Evolutionary conservation across 2,888 invertebrate genomes (phyloP).

Genomic region (Lobophora halterata): DNA sequence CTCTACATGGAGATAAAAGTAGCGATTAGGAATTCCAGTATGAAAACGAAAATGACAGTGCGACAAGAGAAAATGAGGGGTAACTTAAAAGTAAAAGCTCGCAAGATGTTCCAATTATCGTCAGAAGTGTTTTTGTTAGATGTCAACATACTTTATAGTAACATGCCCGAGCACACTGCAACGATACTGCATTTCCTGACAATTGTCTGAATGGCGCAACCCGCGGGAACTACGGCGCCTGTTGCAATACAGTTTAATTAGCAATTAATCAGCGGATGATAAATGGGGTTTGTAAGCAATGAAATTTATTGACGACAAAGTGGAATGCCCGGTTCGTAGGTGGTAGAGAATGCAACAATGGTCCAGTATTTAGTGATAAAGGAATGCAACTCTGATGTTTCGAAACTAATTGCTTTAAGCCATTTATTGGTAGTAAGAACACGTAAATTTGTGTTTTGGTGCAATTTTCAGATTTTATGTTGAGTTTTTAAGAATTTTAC

Average conservation of each 20-base stretch:
- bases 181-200: conserved; percentile 53
- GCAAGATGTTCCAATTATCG: no score
- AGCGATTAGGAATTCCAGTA: no score
- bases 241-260: conserved; percentile 21
- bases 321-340: conserved; percentile 16
- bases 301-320: conserved; percentile 19
- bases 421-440: no score
- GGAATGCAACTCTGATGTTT: conserved; percentile 10
- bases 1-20: no score
- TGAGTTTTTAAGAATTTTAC: no score
- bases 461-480: no score
- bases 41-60: no score
- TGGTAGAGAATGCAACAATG: conserved; percentile 15
- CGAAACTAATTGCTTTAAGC: conserved; percentile 3
- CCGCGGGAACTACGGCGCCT: conserved; percentile 18
- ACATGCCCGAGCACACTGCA: conserved; percentile 44
- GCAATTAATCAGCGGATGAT: conserved; percentile 27
- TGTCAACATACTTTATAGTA: no score
- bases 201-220: conserved; percentile 42
- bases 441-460: no score
- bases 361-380: conserved; percentile 7
- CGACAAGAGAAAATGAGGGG: no score
- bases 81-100: no score
- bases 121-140: no score
- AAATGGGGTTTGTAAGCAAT: conserved; percentile 15